These are phyloP conservation scores for Reinhardtius hippoglossoides DNA, from an alignment of 2,113 vertebrate species.

Conservation along the genomic window DNA sequence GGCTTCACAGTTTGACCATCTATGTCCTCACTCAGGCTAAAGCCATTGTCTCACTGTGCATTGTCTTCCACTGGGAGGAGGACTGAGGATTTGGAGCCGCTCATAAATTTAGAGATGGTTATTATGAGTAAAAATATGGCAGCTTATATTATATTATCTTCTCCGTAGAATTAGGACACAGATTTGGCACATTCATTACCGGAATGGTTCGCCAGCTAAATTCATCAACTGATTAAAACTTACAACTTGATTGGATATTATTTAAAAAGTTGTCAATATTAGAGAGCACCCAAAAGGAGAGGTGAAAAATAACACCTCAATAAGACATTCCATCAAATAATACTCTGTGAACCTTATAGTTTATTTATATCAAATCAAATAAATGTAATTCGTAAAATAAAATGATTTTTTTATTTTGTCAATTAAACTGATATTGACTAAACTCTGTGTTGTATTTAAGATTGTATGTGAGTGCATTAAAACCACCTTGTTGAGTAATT, in stretches of 20 bases:
- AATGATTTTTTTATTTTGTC: not conserved
- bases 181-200: conserved; percentile 53
- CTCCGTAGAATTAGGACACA: conserved; percentile 23
- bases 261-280: conserved; percentile 16
- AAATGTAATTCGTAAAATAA: not conserved
- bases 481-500: not conserved
- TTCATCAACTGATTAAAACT: conserved; percentile 40
- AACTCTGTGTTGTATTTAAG: not conserved
- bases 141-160: conserved; percentile 13
- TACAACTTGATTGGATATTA: conserved; percentile 35
- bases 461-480: not conserved
- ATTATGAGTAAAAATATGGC: conserved; percentile 16
- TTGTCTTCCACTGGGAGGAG: not conserved
- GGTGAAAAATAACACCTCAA: no score
- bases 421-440: not conserved
- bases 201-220: conserved; percentile 47
- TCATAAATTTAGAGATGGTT: conserved; percentile 5
- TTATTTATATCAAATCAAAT: no score
- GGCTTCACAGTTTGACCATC: not conserved
- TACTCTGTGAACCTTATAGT: no score
- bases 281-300: not conserved
- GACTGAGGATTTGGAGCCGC: not conserved
- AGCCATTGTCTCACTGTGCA: not conserved
- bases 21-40: not conserved
- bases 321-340: not conserved